Evolutionary conservation across 2,888 invertebrate genomes (phyloP).

Genomic region (Calliopum simillimum): DNA sequence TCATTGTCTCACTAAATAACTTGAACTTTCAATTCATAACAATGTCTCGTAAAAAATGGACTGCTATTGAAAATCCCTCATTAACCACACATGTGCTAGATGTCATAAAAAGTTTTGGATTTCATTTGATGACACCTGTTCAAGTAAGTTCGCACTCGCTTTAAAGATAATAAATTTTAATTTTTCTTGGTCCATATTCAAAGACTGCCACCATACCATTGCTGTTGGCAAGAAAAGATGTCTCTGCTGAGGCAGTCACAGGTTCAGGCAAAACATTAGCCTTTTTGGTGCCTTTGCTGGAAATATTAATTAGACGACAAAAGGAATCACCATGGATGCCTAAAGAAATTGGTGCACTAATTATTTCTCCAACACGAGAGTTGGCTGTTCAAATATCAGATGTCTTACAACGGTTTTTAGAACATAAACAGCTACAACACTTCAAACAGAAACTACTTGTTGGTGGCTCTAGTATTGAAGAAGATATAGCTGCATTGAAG

Average conservation of each 20-base stretch:
- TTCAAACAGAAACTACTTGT: conserved; percentile 76
- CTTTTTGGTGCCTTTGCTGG: conserved; percentile 91
- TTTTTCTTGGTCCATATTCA: conserved; percentile 47
- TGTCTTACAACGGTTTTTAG: conserved; percentile 71
- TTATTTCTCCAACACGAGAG: conserved; percentile 96
- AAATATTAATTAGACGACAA: conserved; percentile 78
- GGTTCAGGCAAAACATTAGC: conserved; percentile 99
- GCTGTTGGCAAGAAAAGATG: conserved; percentile 91
- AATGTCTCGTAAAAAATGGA: conserved; percentile 65
- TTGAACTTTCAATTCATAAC: too few species aligned
- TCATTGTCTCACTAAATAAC: too few species aligned
- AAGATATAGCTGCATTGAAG: conserved; percentile 77
- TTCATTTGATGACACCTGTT: conserved; percentile 72
- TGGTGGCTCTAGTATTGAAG: conserved; percentile 85
- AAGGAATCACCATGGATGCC: conserved; percentile 75
- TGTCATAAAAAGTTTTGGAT: conserved; percentile 70
- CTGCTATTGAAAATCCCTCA: conserved; percentile 66
- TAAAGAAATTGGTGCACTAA: conserved; percentile 86
- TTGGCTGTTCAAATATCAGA: conserved; percentile 89
- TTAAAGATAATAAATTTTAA: background rate
- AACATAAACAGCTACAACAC: conserved; percentile 68
- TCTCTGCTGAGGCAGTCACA: conserved; percentile 97
- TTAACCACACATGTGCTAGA: conserved; percentile 70
- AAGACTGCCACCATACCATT: conserved; percentile 91
- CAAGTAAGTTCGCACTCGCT: conserved; percentile 56